phyloP scores from a whole-genome alignment of 2,797 vertebrate species.

The Syndactyla subalaris region DNA sequence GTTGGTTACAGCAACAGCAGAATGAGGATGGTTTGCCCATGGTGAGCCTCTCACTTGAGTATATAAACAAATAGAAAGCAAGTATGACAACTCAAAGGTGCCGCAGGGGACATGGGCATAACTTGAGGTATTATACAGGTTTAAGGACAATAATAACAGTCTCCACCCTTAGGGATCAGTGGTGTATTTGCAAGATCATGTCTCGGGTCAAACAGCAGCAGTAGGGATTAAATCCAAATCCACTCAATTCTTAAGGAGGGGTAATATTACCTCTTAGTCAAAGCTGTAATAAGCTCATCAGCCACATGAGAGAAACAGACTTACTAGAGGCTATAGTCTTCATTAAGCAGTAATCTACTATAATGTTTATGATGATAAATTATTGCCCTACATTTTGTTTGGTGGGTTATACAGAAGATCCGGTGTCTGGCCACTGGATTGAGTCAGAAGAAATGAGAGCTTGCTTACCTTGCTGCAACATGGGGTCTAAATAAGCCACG shows the following conservation, averaged over 20 bases:
- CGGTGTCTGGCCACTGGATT: not conserved
- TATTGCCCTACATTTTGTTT: not conserved
- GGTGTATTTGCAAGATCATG: conserved; percentile 5
- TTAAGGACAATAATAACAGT: not conserved
- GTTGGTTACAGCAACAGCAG: not conserved
- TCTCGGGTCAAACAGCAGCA: not conserved
- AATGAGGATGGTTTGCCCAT: not conserved
- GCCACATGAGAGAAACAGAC: conserved; percentile 4
- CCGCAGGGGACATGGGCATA: not conserved
- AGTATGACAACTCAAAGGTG: not conserved
- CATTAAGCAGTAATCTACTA: not conserved
- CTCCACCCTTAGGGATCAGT: not conserved
- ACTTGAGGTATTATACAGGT: not conserved
- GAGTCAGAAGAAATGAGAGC: not conserved
- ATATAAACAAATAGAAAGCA: not conserved
- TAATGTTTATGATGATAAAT: conserved; percentile 15
- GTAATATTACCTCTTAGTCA: conserved; percentile 42
- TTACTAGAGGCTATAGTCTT: not conserved
- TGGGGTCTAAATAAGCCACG: not conserved
- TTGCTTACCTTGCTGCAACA: not conserved
- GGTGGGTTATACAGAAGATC: not conserved
- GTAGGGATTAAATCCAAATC: conserved; percentile 44
- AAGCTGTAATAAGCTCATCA: conserved; percentile 54
- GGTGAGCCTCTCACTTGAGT: not conserved
- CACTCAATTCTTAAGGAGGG: conserved; percentile 39